Evolutionary conservation across 2,888 invertebrate species (phyloP).

Genomic region (Torymus aiolomorphi): DNA sequence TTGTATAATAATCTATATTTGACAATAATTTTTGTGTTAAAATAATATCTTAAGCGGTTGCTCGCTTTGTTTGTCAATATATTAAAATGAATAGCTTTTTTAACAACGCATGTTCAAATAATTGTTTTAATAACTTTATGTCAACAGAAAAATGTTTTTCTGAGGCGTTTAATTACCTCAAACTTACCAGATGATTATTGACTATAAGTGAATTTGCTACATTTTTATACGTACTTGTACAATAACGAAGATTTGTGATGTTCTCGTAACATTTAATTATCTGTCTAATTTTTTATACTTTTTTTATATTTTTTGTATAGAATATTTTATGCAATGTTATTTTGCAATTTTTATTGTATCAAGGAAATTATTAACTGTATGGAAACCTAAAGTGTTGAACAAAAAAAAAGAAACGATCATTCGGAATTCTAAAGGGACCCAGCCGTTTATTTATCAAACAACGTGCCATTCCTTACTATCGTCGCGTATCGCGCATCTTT

Average conservation of each 20-base stretch:
- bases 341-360: background rate
- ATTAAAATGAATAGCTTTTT: background rate
- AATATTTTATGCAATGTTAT: constrained; percentile 1
- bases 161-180: constrained; percentile 2
- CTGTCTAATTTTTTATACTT: background rate
- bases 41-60: background rate
- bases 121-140: too few species aligned
- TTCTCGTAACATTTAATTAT: background rate
- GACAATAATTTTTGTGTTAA: constrained; percentile 51
- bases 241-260: background rate
- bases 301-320: constrained; percentile 18
- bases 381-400: constrained; percentile 1
- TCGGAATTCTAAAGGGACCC: constrained; percentile 34
- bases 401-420: constrained; percentile 29
- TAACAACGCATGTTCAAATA: too few species aligned
- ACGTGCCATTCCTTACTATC: constrained; percentile 54
- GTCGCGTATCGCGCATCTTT: constrained; percentile 28
- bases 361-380: background rate
- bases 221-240: constrained; percentile 1
- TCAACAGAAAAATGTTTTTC: too few species aligned
- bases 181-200: too few species aligned
- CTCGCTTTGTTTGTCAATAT: background rate
- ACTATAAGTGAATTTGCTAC: constrained; percentile 6
- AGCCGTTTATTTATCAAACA: constrained; percentile 43
- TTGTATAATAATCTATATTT: constrained; percentile 44